phyloP scores from a whole-genome alignment of 2,113 vertebrate genomes.

The Struthidea cinerea region DNA sequence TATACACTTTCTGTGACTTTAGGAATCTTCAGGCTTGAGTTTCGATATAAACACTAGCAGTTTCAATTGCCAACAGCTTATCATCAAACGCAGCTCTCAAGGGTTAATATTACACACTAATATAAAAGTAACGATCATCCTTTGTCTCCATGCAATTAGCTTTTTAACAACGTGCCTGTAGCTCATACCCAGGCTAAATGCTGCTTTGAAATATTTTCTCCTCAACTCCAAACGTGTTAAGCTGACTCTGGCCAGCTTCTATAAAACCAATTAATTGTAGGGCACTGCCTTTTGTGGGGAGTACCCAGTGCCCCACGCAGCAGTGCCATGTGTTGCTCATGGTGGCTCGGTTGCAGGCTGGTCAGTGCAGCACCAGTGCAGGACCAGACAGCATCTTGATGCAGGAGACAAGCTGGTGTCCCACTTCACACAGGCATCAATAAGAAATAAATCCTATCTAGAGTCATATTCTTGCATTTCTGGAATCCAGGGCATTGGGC shows the following conservation, averaged over 20 bases:
- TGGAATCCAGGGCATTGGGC: neutral
- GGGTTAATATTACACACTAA: conserved; percentile 10
- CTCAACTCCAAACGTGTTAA: neutral
- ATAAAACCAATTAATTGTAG: neutral
- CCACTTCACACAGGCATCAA: neutral
- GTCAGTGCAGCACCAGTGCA: neutral
- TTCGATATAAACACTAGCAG: neutral
- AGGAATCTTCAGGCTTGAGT: neutral
- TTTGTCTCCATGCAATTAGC: conserved; percentile 26
- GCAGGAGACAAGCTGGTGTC: accelerated
- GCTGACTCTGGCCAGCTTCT: neutral
- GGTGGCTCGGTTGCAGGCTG: neutral
- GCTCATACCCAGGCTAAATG: neutral
- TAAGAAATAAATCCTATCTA: neutral
- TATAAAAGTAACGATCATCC: conserved; percentile 32
- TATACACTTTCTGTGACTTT: neutral
- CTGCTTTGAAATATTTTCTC: conserved; percentile 35
- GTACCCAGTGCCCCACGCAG: accelerated
- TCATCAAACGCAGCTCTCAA: neutral
- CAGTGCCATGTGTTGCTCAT: accelerated
- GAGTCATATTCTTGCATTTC: neutral
- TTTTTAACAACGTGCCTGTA: conserved; percentile 34
- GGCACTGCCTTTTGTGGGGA: neutral
- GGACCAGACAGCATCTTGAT: neutral
- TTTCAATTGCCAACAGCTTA: neutral